Base-by-base conservation (phyloP, 2,113 vertebrate species). In the Clupea harengus region DNA sequence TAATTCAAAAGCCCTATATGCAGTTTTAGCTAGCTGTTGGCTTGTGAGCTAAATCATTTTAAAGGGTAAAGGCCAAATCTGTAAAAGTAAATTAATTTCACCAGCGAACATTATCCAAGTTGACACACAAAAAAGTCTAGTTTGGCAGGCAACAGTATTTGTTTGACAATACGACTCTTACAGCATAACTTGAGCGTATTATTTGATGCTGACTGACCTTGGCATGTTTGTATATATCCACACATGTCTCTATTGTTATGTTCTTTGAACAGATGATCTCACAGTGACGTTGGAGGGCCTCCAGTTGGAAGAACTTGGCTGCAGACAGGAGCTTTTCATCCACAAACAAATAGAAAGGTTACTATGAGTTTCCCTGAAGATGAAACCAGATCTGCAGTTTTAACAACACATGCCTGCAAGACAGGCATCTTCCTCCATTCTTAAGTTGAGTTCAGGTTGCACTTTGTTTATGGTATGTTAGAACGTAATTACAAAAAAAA, bases 241-340 rank as follows among this genome's bases (percentile, higher is more conserved):
- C 94, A 5, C 94, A 95, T 67, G 94, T 94, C 84, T 95, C 94
- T 0, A 93, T 95, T 90, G 94, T 94, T 90, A 96, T 94, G 93
- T 95, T 95, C 93, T 95, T 95, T 91, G 95, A 95, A 94, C 95
- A 96, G 91, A 96, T 95, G 87, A 95, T 94, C 95, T 96, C 95
- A 95, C 95, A 96, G 93, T 96, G 95, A 92, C 94, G 93, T 93
- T 94, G 95, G 89, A 96, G 94, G 90, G 92, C 92, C 88, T 95
- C 94, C 47, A 96, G 94, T 84, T 95, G 94, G 92, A 96, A 95
- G 92, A 95, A 94, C 84, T 95, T 95, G 92, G 95, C 94, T 85
- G 95, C 95, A 87, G 94, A 95, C 85, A 96, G 92, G 83, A 96
- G 94, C 95, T 96, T 90, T 64, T 11, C 1, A 78, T 4, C 11